Conservation (phyloP, 1,140 invertebrate species). For the Stegodyphus mimosarum region DNA sequence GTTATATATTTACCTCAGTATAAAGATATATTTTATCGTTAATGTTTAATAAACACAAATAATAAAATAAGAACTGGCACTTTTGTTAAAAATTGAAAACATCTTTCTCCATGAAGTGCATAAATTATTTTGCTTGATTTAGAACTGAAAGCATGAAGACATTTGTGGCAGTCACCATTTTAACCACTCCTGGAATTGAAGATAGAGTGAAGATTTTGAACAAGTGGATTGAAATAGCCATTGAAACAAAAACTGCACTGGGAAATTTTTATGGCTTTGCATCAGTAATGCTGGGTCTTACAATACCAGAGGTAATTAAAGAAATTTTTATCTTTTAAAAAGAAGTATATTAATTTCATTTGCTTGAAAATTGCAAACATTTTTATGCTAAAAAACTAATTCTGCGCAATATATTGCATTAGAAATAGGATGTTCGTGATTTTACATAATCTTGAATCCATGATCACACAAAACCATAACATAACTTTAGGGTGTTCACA, state of each 20-base stretch:
- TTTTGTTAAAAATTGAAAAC: neutral
- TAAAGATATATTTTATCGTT: too few species aligned
- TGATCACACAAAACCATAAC: too few species aligned
- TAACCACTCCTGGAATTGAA: slow-evolving; percentile 80
- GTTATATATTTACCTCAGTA: too few species aligned
- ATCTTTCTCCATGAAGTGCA: too few species aligned
- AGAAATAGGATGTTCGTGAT: too few species aligned
- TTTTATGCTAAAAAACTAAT: neutral
- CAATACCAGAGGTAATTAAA: slow-evolving; percentile 80
- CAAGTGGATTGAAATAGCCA: slow-evolving; percentile 93
- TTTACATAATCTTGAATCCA: too few species aligned
- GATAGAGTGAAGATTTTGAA: slow-evolving; percentile 81
- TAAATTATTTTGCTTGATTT: neutral
- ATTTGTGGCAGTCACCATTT: slow-evolving; percentile 86
- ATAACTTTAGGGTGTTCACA: too few species aligned
- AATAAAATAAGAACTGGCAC: neutral
- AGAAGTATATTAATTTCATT: too few species aligned
- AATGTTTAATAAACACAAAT: neutral
- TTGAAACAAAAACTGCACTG: slow-evolving; percentile 88
- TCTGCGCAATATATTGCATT: too few species aligned
- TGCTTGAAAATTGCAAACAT: too few species aligned
- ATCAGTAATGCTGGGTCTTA: slow-evolving; percentile 89
- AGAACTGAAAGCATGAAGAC: slow-evolving; percentile 82
- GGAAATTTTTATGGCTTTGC: slow-evolving; percentile 94
- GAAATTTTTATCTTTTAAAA: too few species aligned